Percentiles rank a stretch among this genome's conserved stretches.
Conservation (phyloP, 2,113 vertebrate genomes). For the Poeciliopsis occidentalis region DNA sequence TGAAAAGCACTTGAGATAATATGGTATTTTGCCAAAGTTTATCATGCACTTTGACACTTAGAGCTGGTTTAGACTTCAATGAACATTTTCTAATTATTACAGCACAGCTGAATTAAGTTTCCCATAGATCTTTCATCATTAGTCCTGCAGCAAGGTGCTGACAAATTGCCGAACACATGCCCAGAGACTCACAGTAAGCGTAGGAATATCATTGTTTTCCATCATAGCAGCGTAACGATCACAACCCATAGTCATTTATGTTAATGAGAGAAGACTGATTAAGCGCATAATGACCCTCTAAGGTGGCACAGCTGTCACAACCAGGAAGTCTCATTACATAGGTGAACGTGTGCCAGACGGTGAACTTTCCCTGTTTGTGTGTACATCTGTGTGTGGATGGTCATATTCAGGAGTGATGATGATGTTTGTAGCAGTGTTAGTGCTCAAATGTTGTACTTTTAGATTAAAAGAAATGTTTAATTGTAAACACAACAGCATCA, state of each 20-base stretch:
- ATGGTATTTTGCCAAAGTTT: conserved; percentile 16
- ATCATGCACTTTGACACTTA: conserved; percentile 17
- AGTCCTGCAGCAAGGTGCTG: conserved; percentile 69
- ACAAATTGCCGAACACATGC: conserved; percentile 82
- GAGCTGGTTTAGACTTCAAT: conserved; percentile 66
- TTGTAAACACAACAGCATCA: neutral
- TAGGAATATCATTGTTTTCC: conserved; percentile 80
- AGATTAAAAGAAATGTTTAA: neutral
- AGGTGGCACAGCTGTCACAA: conserved; percentile 98
- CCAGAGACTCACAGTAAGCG: conserved; percentile 75
- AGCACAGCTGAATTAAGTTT: conserved; percentile 77
- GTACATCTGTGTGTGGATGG: conserved; percentile 78
- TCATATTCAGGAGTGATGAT: conserved; percentile 18
- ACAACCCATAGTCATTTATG: conserved; percentile 98
- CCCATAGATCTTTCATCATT: conserved; percentile 81
- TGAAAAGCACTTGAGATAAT: neutral
- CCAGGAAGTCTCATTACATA: conserved; percentile 91
- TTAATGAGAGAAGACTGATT: conserved; percentile 99
- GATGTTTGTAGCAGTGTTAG: neutral
- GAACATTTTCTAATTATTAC: conserved; percentile 72
- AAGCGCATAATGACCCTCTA: conserved; percentile 95
- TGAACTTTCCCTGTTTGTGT: conserved; percentile 84
- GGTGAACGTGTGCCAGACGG: conserved; percentile 89
- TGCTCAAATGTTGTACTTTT: conserved; percentile 1
- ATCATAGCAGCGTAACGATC: conserved; percentile 80